Evolutionary conservation across 1,140 invertebrate genomes (phyloP).

Genomic region (Ips typographus): DNA sequence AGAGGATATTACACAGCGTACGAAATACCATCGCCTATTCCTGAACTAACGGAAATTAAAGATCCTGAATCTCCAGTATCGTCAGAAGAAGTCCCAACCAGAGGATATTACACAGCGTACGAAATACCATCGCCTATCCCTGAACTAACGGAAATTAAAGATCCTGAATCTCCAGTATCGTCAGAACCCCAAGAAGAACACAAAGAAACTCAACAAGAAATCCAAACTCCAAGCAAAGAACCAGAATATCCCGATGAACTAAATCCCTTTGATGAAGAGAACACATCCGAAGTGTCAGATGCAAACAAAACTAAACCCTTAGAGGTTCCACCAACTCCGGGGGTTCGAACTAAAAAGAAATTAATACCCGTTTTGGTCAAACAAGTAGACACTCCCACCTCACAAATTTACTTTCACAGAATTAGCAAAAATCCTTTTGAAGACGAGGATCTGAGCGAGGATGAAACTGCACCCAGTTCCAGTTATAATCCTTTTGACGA

Average conservation of each 20-base stretch:
- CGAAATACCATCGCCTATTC: neutral
- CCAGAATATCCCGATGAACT: conserved; percentile 69
- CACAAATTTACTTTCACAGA: conserved; percentile 11
- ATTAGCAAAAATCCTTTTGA: conserved; percentile 62
- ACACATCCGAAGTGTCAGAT: conserved; percentile 34
- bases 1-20: conserved; percentile 15
- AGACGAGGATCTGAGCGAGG: conserved; percentile 64
- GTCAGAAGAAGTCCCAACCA: neutral
- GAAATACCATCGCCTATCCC: neutral
- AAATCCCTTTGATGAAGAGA: conserved; percentile 76
- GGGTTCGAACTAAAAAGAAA: conserved; percentile 28
- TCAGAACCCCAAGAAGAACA: neutral
- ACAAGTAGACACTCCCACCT: conserved; percentile 13
- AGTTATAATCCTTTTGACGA: conserved; percentile 17
- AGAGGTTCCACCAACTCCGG: conserved; percentile 10
- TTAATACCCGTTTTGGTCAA: conserved; percentile 13
- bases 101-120: conserved; percentile 16
- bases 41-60: neutral
- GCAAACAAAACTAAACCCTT: no score
- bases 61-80: neutral
- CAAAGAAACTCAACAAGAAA: neutral
- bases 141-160: neutral
- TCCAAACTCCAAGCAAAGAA: neutral
- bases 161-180: neutral
- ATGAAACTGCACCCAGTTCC: conserved; percentile 53